phyloP scores from a whole-genome alignment of 1,140 invertebrate species.

The Drosophila auraria region DNA sequence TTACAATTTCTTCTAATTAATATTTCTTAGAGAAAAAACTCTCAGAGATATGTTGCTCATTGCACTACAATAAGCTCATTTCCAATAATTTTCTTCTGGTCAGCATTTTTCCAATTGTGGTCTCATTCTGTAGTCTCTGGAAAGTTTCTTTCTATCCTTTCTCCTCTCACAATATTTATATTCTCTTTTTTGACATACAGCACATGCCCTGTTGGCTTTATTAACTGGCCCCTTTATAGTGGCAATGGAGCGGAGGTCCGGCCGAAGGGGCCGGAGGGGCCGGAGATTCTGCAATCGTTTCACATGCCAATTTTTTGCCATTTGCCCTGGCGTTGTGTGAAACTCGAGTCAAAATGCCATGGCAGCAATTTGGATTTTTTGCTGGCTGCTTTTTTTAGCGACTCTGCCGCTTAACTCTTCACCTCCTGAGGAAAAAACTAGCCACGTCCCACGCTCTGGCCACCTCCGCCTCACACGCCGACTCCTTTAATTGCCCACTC shows the following conservation, averaged over 20 bases:
- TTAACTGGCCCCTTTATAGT: slow-evolving; percentile 66
- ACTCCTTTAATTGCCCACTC: slow-evolving; percentile 72
- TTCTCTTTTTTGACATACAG: slow-evolving; percentile 43
- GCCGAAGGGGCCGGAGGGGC: background rate
- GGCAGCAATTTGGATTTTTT: slow-evolving; percentile 44
- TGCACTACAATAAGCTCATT: background rate
- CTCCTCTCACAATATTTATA: background rate
- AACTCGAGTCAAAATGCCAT: slow-evolving; percentile 50
- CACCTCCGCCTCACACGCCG: slow-evolving; percentile 8
- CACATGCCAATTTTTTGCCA: slow-evolving; percentile 45
- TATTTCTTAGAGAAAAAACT: background rate
- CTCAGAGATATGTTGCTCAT: background rate
- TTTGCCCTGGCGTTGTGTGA: slow-evolving; percentile 38
- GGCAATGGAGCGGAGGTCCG: slow-evolving; percentile 15
- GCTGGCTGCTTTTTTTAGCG: slow-evolving; percentile 7
- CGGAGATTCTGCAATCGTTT: slow-evolving; percentile 28
- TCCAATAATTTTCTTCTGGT: slow-evolving; percentile 6
- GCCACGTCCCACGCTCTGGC: slow-evolving; percentile 24
- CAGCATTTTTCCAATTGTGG: slow-evolving; percentile 8
- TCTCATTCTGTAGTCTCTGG: background rate
- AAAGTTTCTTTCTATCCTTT: too few species aligned
- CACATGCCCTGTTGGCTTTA: slow-evolving; percentile 71
- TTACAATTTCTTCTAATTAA: too few species aligned
- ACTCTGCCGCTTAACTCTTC: slow-evolving; percentile 41
- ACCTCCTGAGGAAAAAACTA: slow-evolving; percentile 45